Conservation (phyloP, 2,797 vertebrate species). For the Siniperca scherzeri region DNA sequence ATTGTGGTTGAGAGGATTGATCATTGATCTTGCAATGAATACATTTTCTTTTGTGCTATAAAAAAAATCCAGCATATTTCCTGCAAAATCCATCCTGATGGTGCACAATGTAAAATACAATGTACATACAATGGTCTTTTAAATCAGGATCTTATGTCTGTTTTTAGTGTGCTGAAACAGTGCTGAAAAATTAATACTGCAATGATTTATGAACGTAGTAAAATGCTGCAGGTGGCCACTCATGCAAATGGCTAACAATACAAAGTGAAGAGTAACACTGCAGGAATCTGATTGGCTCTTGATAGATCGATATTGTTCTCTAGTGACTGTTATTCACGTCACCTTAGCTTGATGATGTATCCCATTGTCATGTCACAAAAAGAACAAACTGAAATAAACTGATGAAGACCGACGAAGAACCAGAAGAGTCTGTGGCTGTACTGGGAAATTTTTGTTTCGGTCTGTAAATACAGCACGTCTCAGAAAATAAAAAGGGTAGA, state of each 20-base stretch:
- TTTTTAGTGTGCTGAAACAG: no score
- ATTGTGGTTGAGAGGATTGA: background rate
- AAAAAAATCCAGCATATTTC: background rate
- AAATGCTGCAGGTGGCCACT: constrained; percentile 22
- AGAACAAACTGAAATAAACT: background rate
- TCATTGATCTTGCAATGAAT: background rate
- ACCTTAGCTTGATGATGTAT: constrained; percentile 7
- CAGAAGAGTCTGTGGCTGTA: background rate
- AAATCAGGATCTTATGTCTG: background rate
- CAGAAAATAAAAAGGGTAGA: background rate
- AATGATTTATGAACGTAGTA: constrained; percentile 31
- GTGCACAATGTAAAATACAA: background rate
- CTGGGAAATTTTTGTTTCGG: background rate
- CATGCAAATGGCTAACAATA: background rate
- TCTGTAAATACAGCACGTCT: background rate
- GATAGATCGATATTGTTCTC: constrained; percentile 12
- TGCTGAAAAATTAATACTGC: background rate
- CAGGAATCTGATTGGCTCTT: constrained; percentile 28
- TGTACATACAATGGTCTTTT: background rate
- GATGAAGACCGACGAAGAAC: background rate
- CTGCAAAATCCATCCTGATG: background rate
- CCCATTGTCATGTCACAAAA: background rate
- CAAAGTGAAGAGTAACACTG: background rate
- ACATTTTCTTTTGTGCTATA: background rate
- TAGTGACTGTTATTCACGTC: constrained; percentile 1